Conservation (phyloP, 2,113 vertebrate genomes). For the Rattus rattus region DNA sequence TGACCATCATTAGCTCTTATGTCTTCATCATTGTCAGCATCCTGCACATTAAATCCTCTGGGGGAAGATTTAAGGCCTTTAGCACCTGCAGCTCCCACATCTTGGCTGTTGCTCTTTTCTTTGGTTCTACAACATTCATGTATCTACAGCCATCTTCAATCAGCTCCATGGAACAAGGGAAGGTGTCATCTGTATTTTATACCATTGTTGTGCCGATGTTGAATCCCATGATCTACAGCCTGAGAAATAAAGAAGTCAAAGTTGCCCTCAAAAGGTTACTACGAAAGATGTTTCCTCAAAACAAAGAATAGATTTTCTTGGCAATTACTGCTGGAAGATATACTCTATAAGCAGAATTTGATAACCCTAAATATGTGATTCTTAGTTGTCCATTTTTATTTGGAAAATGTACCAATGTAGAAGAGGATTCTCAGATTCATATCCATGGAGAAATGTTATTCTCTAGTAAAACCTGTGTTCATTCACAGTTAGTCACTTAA, state of each 20-base stretch:
- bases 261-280: not conserved
- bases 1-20: not conserved
- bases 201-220: not conserved
- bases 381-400: not conserved
- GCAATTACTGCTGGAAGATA: fast-evolving
- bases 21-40: slow-evolving; percentile 1
- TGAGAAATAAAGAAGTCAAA: slow-evolving; percentile 21
- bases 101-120: not conserved
- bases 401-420: not conserved
- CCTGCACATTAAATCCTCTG: not conserved
- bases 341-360: fast-evolving
- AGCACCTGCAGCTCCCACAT: slow-evolving; percentile 40
- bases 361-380: not conserved
- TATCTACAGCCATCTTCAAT: slow-evolving; percentile 25
- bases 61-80: slow-evolving; percentile 18
- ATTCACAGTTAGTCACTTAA: fast-evolving
- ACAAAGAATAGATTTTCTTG: not conserved
- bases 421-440: not conserved
- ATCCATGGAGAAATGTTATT: not conserved
- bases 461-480: fast-evolving
- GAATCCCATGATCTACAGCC: slow-evolving; percentile 31
- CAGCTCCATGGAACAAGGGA: slow-evolving; percentile 1
- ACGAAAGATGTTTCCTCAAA: not conserved
- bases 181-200: slow-evolving; percentile 38
- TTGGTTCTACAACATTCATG: slow-evolving; percentile 18